Evolutionary conservation across 2,797 vertebrate species (phyloP), one percentile per base, ranked within the genome.

Genomic region (Aldrovandia affinis): DNA sequence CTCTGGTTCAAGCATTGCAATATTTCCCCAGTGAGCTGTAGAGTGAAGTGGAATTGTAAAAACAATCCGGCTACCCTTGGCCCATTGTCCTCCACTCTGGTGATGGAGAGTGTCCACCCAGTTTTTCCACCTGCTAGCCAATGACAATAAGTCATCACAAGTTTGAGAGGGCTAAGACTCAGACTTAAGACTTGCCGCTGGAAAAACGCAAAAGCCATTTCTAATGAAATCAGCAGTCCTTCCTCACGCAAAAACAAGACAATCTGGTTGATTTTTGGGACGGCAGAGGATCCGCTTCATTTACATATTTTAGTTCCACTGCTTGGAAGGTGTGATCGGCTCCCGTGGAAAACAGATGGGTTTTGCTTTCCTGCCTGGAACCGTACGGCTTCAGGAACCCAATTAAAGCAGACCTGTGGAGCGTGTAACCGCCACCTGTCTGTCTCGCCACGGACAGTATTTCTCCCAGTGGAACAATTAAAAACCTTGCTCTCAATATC

Each of bases 391-490:
- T 44, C 39, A 77, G 73, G 7, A 77, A 77, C 42, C 39, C 42
- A 47, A 77, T 77, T 77, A 77, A 77, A 77, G 22, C 25, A 22
- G 22, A 12, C 39, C 73, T 20, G 73, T n/a, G 42, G 42, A 77
- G 22, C 73, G 42, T 77, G 73, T 47, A 47, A 28, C 73, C 9
- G 39, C 73, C 73, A 77, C 73, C 73, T 77, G 73, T 77, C 73
- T 47, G 73, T 77, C 73, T 47, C 25, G n/a, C 42, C 25, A 5
- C 2, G 39, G 39, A 77, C 42, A 42, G 15, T 36, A 22, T 20
- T 5, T 70, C 42, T 77, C 73, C 73, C 9, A n/a, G 73, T 18
- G 42, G 73, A 77, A 77, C 73, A 77, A 77, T 77, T 77, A 77
- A 47, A 77, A 77, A 77, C 73, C 73, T 22, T 1, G 18, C 73